These are phyloP conservation scores for Coptotermes formosanus DNA, from an alignment of 1,140 invertebrate species.

Conservation along the genomic window DNA sequence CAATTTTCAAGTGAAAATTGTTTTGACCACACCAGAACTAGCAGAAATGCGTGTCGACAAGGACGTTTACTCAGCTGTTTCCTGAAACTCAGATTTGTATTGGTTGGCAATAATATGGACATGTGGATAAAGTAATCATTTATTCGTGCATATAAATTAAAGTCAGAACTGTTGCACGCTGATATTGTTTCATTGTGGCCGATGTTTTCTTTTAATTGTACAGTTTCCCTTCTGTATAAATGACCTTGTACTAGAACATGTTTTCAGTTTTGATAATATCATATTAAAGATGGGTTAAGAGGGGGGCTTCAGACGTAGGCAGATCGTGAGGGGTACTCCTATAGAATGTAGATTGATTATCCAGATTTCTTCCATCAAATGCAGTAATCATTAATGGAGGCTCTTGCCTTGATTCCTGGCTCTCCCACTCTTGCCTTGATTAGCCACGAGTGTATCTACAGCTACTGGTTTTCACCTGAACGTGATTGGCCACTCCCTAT, in stretches of 20 bases:
- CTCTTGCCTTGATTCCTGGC: constrained; percentile 28
- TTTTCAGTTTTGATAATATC: constrained; percentile 1
- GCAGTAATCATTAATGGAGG: constrained; percentile 29
- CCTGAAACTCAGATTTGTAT: too few relatives aligned
- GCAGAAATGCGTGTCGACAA: too few relatives aligned
- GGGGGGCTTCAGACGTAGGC: background rate
- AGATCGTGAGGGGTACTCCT: background rate
- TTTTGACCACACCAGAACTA: too few relatives aligned
- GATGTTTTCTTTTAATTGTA: too few relatives aligned
- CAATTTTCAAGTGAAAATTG: too few relatives aligned
- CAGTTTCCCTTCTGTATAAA: too few relatives aligned
- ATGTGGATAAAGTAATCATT: too few relatives aligned
- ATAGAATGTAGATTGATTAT: constrained; percentile 28
- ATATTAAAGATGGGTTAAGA: background rate
- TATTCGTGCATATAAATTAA: too few relatives aligned
- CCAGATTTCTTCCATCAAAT: constrained; percentile 29
- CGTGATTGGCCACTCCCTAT: constrained; percentile 29
- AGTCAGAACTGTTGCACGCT: too few relatives aligned
- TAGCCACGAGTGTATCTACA: constrained; percentile 27
- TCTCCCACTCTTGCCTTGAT: background rate
- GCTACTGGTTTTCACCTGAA: constrained; percentile 22
- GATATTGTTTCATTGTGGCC: too few relatives aligned
- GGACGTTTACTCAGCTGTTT: too few relatives aligned
- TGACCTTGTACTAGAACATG: background rate
- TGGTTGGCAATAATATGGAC: too few relatives aligned